Percentiles rank a stretch among this genome's conserved stretches.
phyloP scores from a whole-genome alignment of 2,113 vertebrate species.

The Austrofundulus limnaeus region DNA sequence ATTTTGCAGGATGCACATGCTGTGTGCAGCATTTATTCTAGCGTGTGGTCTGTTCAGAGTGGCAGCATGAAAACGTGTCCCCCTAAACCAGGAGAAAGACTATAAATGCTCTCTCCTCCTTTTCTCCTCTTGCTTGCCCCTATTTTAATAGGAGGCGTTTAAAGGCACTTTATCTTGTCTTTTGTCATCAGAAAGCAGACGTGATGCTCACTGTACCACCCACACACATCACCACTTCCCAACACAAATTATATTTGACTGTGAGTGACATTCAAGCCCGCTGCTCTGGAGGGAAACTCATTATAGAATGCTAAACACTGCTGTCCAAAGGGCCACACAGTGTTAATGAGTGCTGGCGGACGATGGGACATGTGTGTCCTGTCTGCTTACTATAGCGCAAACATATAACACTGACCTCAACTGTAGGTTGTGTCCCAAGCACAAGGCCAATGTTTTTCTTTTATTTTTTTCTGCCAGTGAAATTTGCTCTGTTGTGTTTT shows the following conservation, averaged over 20 bases:
- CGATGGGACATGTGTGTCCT: slow-evolving; percentile 51
- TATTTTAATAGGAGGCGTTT: slow-evolving; percentile 35
- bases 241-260: slow-evolving; percentile 60
- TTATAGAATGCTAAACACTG: slow-evolving; percentile 75
- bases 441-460: slow-evolving; percentile 20
- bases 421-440: slow-evolving; percentile 16
- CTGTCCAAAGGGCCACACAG: slow-evolving; percentile 65
- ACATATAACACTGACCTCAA: slow-evolving; percentile 45
- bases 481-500: neutral
- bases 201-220: slow-evolving; percentile 29
- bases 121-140: slow-evolving; percentile 16
- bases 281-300: slow-evolving; percentile 72
- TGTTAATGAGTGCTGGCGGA: slow-evolving; percentile 69
- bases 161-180: slow-evolving; percentile 52
- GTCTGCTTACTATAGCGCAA: slow-evolving; percentile 46
- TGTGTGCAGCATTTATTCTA: slow-evolving; percentile 60
- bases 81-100: slow-evolving; percentile 23
- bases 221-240: slow-evolving; percentile 48
- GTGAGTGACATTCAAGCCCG: slow-evolving; percentile 71
- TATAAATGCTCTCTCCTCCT: slow-evolving; percentile 29
- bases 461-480: neutral
- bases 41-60: slow-evolving; percentile 46
- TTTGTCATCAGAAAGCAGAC: slow-evolving; percentile 44
- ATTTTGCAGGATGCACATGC: slow-evolving; percentile 24
- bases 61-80: slow-evolving; percentile 40